These are phyloP conservation scores for Boloria euphrosyne DNA, from an alignment of 2,888 invertebrate species.

Conservation along the genomic window DNA sequence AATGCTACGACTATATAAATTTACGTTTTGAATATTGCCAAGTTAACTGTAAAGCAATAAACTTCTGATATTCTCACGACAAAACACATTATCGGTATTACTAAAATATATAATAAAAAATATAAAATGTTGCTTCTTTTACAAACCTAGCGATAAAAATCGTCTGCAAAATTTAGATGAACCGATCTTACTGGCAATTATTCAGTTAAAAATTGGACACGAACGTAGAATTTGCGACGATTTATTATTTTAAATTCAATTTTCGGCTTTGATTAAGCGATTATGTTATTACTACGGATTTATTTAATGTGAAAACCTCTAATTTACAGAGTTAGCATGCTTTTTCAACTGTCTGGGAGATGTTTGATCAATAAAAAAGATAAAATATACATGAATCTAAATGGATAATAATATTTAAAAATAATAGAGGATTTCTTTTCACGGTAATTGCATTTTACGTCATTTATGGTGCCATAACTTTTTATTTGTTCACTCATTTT, in stretches of 20 bases:
- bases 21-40: no score
- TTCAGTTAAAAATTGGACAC: constrained; percentile 56
- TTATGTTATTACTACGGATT: constrained; percentile 24
- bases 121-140: constrained; percentile 1
- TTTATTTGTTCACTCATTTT: no score
- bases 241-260: constrained; percentile 36
- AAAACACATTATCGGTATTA: constrained; percentile 8
- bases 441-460: no score
- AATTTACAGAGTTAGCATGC: not conserved
- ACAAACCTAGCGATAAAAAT: constrained; percentile 17
- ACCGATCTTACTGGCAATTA: constrained; percentile 47
- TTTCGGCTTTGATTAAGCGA: constrained; percentile 31
- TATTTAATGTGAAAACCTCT: constrained; percentile 9
- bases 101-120: constrained; percentile 9
- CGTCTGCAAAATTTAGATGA: constrained; percentile 23
- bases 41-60: constrained; percentile 8
- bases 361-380: not conserved
- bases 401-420: no score
- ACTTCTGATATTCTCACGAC: constrained; percentile 21
- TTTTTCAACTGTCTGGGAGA: not conserved
- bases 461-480: no score
- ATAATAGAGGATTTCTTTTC: no score
- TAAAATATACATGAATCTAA: no score
- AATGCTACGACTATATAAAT: no score
- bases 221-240: constrained; percentile 47